phyloP scores from a whole-genome alignment of 2,797 vertebrate species.

The Sebastes minor region DNA sequence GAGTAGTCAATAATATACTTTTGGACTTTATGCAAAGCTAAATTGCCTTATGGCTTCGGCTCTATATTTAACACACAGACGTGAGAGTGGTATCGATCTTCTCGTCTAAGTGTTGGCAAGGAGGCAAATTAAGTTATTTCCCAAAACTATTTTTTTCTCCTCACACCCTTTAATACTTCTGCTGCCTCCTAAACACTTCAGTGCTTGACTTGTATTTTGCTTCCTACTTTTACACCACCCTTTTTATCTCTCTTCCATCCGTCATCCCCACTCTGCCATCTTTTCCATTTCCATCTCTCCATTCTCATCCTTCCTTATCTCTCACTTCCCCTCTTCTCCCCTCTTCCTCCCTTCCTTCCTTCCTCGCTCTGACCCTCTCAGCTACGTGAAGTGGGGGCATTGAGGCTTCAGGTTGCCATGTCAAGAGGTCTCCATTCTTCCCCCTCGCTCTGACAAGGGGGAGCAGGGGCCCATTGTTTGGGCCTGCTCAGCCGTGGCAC shows the following conservation, averaged over 20 bases:
- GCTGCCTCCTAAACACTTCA: not conserved
- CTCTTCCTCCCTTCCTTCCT: constrained; percentile 55
- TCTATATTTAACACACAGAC: not conserved
- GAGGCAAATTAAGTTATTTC: not conserved
- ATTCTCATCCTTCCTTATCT: constrained; percentile 46
- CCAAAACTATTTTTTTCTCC: not conserved
- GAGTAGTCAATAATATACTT: not conserved
- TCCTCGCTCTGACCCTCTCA: constrained; percentile 67
- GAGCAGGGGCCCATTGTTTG: constrained; percentile 75
- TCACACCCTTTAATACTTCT: not conserved
- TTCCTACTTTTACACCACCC: not conserved
- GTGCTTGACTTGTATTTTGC: not conserved
- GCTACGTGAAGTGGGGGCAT: constrained; percentile 81
- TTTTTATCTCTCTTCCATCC: not conserved
- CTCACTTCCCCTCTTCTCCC: constrained; percentile 48
- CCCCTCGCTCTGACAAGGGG: constrained; percentile 73
- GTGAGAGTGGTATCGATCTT: not conserved
- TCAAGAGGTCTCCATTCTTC: constrained; percentile 85
- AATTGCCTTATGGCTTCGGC: not conserved
- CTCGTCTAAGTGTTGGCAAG: not conserved
- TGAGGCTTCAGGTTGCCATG: constrained; percentile 82
- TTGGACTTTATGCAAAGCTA: not conserved
- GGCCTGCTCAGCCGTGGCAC: constrained; percentile 79
- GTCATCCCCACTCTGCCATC: not conserved
- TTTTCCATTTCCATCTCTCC: constrained; percentile 16